These are phyloP conservation scores for Myotis yumanensis DNA, from an alignment of 2,113 vertebrate species.

Conservation along the genomic window DNA sequence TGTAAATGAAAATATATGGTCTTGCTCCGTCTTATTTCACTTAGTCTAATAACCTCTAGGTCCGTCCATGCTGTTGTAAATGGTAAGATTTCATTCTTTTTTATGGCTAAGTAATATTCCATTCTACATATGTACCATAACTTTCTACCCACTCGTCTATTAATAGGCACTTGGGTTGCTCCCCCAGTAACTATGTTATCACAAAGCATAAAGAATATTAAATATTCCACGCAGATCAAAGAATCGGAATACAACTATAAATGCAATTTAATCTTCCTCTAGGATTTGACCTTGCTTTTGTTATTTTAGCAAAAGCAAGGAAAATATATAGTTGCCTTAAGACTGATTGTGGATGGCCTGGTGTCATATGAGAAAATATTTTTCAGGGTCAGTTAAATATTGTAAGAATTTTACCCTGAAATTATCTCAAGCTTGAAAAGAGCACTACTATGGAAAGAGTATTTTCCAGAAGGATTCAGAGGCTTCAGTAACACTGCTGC, in stretches of 20 bases:
- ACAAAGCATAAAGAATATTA: background rate
- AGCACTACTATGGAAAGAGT: background rate
- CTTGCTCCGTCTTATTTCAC: background rate
- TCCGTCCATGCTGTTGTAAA: background rate
- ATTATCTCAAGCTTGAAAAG: background rate
- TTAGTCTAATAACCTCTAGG: background rate
- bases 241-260: background rate
- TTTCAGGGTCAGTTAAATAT: slow-evolving; percentile 41
- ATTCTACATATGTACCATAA: background rate
- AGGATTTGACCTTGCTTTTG: background rate
- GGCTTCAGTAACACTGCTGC: background rate
- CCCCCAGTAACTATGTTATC: background rate
- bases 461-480: slow-evolving; percentile 35
- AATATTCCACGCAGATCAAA: background rate
- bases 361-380: background rate
- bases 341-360: background rate
- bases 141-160: background rate
- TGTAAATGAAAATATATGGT: background rate
- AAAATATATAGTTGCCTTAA: background rate
- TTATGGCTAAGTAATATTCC: background rate
- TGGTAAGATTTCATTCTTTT: background rate
- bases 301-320: background rate
- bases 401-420: slow-evolving; percentile 32
- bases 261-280: background rate
- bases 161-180: background rate